Evolutionary conservation across 2,797 vertebrate species (phyloP), one percentile per base, ranked within the genome.

Genomic region (Cottoperca gobio): DNA sequence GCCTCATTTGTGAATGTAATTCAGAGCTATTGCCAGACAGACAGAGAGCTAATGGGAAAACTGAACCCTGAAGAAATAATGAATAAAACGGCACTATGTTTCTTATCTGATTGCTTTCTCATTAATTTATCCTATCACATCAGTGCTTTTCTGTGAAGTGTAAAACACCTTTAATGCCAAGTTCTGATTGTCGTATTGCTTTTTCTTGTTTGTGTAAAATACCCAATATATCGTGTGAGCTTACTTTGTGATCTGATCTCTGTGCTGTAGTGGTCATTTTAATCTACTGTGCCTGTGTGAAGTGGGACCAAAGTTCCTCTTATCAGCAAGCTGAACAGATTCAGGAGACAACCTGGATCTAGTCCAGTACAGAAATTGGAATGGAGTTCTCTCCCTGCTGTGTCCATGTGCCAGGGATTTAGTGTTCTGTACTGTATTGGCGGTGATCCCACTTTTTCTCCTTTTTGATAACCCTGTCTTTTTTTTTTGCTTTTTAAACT

Each of bases 21-120:
- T 63, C 12, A 26, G 33, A 21, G 6, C 64, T 57, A 4, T 35
- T 43, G 35, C 43, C 26, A 55, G 40, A 67, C 17, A 31, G 39
- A 68, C 35, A 48, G 46, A 48, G 46, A 76, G 24, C 16, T 66
- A 49, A 69, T 65, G 49, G 61, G 63, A 28, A 45, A 58, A 62
- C 9, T 23, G 31, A 79, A 62, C 16, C 31, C 65, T 40, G 55
- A 60, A 77, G 61, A 59, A 70, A 55, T 73, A 60, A 78, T 42
- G 5, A 78, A 76, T 68, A 39, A 43, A 73, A 78, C 3, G 10
- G 3, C 42, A 19, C 7, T 42, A 23, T 74, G 24, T 63, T 48
- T 76, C 33, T 63, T 53, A 73, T 82, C 64, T 63, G 61, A 79
- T 77, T 79, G 65, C 73, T 62, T 52, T 82, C 49, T n/a, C 35